Percentiles rank a stretch among this genome's conserved stretches.
phyloP scores from a whole-genome alignment of 2,888 invertebrate genomes.

The Allygus modestus region DNA sequence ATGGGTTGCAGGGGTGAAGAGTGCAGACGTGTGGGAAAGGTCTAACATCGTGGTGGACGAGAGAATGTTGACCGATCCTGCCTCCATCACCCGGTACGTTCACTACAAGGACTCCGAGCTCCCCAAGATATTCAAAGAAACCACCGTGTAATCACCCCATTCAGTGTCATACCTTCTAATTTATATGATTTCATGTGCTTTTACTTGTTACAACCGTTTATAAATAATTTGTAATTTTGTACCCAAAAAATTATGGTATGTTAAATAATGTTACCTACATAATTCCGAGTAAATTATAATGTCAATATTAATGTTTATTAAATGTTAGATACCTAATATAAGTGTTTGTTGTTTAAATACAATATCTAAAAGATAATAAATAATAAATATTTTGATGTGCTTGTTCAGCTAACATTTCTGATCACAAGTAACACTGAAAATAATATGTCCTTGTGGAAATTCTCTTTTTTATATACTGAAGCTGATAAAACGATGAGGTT shows the following conservation, averaged over 20 bases:
- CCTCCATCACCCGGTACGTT: constrained; percentile 74
- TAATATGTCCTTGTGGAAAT: too few species aligned
- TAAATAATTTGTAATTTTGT: constrained; percentile 32
- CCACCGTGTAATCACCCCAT: constrained; percentile 72
- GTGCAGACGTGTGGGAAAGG: constrained; percentile 57
- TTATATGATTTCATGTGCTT: neutral
- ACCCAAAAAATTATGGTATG: neutral
- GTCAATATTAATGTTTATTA: constrained; percentile 6
- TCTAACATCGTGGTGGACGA: constrained; percentile 57
- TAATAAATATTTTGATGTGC: too few species aligned
- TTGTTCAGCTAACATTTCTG: too few species aligned
- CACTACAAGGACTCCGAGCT: constrained; percentile 75
- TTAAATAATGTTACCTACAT: neutral
- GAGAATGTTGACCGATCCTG: constrained; percentile 69
- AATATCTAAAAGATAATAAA: too few species aligned
- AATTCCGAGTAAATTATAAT: neutral
- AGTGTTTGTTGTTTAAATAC: constrained; percentile 8
- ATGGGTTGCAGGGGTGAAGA: constrained; percentile 45
- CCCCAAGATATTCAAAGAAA: constrained; percentile 75
- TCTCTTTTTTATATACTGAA: too few species aligned
- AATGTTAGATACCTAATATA: neutral
- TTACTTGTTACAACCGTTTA: neutral
- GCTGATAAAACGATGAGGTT: too few species aligned
- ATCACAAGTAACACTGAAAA: too few species aligned
- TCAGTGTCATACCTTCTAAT: neutral